Base-by-base conservation (phyloP, 2,888 invertebrate species). In the Lacanobia wlatinum region DNA sequence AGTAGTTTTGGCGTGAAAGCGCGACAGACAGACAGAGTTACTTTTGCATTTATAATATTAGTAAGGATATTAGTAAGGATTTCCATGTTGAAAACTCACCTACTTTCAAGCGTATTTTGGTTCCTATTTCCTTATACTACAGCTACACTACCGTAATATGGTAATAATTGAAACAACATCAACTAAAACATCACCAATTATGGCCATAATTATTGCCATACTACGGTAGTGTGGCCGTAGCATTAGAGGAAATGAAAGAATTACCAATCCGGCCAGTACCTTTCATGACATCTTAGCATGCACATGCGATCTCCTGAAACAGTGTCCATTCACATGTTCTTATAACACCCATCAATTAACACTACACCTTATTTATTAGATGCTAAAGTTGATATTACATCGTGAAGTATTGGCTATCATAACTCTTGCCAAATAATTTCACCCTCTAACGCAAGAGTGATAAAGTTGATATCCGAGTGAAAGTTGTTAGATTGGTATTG, bases 221-320 rank as follows among this genome's bases (percentile, higher is more conserved):
- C 28, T 28, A 28, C 28, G 28, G 28, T 28, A 28, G 28, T 28
- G 28, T 28, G 28, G 28, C 28, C 28, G 28, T 28, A 28, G 28
- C 28, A 28, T 28, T 0, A 34, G 2, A 68, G 76, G 78, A 77
- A 67, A 71, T 76, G 63, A 71, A 71, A 70, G 56, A 52, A 23
- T 61, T 48, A 74, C 50, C 23, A 60, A 62, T 56, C 60, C 10
- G 48, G 5, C 46, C 55, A 61, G 67, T 56, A 46, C 34, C 63
- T 59, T 2, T 50, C 53, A 58, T 16, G 59, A 8, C 67, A 69
- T 73, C 40, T 82, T 66, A 34, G 70, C 78, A 70, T 67, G 70
- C 69, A 83, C 67, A 74, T 84, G 85, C 87, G 70, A 86, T 83
- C 80, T 75, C 10, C 68, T 71, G 40, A 81, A 84, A 86, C 82